These are phyloP conservation scores for Diaphora mendica DNA, from an alignment of 2,888 invertebrate species.

Conservation along the genomic window DNA sequence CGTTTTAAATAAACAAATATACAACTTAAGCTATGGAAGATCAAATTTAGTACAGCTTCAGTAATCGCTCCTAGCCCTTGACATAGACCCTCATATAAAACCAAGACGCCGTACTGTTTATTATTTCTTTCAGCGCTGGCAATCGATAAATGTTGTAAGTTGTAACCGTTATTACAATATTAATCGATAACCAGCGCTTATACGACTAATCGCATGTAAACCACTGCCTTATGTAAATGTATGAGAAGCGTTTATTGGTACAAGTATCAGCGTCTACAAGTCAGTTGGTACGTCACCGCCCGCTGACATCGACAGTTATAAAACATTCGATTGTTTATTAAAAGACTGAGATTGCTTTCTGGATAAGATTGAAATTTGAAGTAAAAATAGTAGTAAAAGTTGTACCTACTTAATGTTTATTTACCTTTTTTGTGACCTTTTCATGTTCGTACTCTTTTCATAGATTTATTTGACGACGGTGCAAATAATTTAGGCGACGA, in stretches of 20 bases:
- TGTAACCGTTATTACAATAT: constrained; percentile 18
- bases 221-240: constrained; percentile 30
- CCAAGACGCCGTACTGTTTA: neutral
- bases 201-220: constrained; percentile 31
- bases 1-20: too few species aligned
- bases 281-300: constrained; percentile 9
- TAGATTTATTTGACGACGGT: too few species aligned
- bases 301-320: constrained; percentile 10
- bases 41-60: neutral
- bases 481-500: too few species aligned
- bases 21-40: too few species aligned
- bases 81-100: neutral
- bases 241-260: constrained; percentile 36
- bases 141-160: constrained; percentile 44
- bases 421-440: too few species aligned
- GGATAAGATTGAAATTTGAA: neutral
- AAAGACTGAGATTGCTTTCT: neutral
- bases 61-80: neutral
- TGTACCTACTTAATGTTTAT: too few species aligned
- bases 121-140: constrained; percentile 39
- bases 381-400: neutral
- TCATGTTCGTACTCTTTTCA: too few species aligned
- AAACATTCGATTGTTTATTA: constrained; percentile 9
- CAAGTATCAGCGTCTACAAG: constrained; percentile 12
- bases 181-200: constrained; percentile 16